A percentile compares a stretch with the other conserved stretches of the same genome.
Conservation (phyloP, 2,888 invertebrate species). For the Rhagium mordax region DNA sequence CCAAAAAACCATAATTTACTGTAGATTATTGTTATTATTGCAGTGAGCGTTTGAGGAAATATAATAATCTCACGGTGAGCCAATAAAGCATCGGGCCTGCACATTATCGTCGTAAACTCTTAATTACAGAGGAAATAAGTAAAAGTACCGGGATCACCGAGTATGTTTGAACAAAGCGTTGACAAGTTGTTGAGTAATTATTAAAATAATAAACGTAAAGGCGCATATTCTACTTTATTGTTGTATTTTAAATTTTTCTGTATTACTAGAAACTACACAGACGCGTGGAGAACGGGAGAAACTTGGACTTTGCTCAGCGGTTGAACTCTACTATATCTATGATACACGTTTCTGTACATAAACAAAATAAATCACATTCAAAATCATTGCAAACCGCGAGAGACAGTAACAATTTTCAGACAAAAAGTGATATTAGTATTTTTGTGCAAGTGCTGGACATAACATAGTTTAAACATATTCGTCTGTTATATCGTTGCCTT, state of each 20-base stretch:
- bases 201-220: background rate
- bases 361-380: constrained; percentile 26
- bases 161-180: background rate
- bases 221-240: background rate
- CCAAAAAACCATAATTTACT: no score
- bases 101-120: no score
- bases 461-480: no score
- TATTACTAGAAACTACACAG: constrained; percentile 10
- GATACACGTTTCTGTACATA: background rate
- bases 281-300: constrained; percentile 35
- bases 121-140: no score
- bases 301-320: constrained; percentile 55
- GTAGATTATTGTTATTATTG: no score
- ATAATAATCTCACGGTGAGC: no score
- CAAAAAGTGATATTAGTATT: background rate
- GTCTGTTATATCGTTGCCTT: no score
- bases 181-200: background rate
- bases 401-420: background rate
- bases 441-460: background rate
- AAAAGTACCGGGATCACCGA: background rate
- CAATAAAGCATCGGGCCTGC: no score
- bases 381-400: constrained; percentile 1
- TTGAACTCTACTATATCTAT: constrained; percentile 51
- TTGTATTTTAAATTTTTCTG: constrained; percentile 4
- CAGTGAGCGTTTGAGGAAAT: no score